These are phyloP conservation scores for Eptesicus fuscus DNA, from an alignment of 2,113 vertebrate species.

Conservation along the genomic window DNA sequence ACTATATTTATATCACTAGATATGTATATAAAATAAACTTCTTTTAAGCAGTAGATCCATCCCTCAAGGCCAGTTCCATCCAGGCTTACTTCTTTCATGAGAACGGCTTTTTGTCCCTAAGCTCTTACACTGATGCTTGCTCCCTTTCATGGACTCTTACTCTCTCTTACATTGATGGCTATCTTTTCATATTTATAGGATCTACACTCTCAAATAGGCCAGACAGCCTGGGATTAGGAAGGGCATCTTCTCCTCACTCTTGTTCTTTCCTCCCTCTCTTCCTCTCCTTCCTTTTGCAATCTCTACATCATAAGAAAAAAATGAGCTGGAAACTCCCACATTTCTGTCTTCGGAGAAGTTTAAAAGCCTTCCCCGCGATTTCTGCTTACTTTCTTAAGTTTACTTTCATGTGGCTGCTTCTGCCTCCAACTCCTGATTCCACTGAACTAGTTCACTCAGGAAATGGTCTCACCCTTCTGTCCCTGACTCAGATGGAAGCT, in stretches of 20 bases:
- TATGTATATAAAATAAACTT: not conserved
- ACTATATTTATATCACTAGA: not conserved
- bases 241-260: not conserved
- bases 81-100: not conserved
- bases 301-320: not conserved
- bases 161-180: fast-evolving
- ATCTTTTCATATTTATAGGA: not conserved
- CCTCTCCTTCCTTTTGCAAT: not conserved
- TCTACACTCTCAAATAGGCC: not conserved
- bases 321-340: not conserved
- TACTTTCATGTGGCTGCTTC: not conserved
- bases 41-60: not conserved
- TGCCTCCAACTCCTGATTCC: not conserved
- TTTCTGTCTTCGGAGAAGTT: not conserved
- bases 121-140: not conserved
- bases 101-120: not conserved
- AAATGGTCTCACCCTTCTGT: not conserved
- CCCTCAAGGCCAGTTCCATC: not conserved
- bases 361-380: not conserved
- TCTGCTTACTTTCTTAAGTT: not conserved
- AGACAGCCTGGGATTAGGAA: not conserved
- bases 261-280: not conserved
- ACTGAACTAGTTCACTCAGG: not conserved
- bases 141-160: not conserved
- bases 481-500: not conserved